Evolutionary conservation across 2,113 vertebrate genomes (phyloP), one percentile per base, ranked within the genome.

Genomic region (Uria aalge): DNA sequence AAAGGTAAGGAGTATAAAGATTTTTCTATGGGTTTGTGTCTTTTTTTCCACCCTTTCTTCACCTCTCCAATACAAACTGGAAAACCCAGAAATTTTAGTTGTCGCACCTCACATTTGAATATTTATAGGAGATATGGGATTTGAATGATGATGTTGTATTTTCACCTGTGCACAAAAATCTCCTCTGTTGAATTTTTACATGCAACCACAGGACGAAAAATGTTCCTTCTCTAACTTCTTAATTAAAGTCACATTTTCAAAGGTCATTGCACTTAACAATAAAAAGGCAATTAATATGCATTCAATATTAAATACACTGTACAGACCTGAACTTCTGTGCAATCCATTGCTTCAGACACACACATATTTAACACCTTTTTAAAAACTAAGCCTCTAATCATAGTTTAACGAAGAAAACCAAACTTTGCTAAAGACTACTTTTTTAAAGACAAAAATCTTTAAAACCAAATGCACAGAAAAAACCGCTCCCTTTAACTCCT

Each of bases 251-350:
- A 97, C 92, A 94, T 95, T 97, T 94, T 94, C 62, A 87, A 94
- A 94, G 81, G 91, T 91, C 96, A 98, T 97, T 98, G 96, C 94
- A 97, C 97, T 97, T 96, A 71, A 71, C 56, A 96, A 95, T 89
- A 94, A 94, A 96, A 97, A 97, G 88, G 88, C 74, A 96, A 91
- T 89, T 96, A 69, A 92, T 95, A 89, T 52, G 40, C 23, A 95
- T 86, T 91, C 80, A 56, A 80, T 82, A 91, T 91, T 95, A 96
- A 96, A 93, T 77, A 96, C 71, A 76, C 68, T 52, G n/a, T 92
- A 95, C 77, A 91, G 82, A 96, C 56, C 74, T 78, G 91, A 96
- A 94, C 48, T 82, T 92, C 88, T 96, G 93, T 95, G 91, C 90
- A 97, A 94, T 81, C 79, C 75, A 41, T 55, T 92, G 84, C 89